Evolutionary conservation across 2,797 vertebrate species (phyloP).

Genomic region (Stomatorhinus walkeri): DNA sequence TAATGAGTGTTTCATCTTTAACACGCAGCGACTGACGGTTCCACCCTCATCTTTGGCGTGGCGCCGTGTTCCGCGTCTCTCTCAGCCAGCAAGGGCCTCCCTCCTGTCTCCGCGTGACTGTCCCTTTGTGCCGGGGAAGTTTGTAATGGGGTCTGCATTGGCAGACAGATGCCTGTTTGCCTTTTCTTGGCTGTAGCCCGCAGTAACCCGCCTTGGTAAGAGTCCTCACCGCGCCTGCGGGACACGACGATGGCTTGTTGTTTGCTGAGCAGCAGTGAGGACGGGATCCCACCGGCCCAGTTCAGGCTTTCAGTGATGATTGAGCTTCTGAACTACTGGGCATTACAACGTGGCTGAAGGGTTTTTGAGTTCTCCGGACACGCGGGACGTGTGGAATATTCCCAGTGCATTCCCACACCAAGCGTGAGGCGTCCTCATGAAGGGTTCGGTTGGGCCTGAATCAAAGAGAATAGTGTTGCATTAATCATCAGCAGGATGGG

Average conservation of each 20-base stretch:
- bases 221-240: not conserved
- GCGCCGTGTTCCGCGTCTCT: not conserved
- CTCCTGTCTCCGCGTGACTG: not conserved
- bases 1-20: not conserved
- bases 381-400: not conserved
- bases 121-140: not conserved
- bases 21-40: not conserved
- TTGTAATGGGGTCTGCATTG: not conserved
- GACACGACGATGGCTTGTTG: not conserved
- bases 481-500: constrained; percentile 9
- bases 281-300: not conserved
- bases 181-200: not conserved
- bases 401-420: not conserved
- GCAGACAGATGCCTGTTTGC: not conserved
- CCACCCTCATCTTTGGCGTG: not conserved
- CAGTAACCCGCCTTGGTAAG: not conserved
- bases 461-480: constrained; percentile 11
- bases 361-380: not conserved
- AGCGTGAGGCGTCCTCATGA: not conserved
- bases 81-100: not conserved
- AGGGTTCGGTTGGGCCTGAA: constrained; percentile 10
- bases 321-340: not conserved
- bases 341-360: not conserved
- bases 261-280: not conserved
- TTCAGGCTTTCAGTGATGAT: not conserved